phyloP scores from a whole-genome alignment of 2,888 invertebrate genomes.

The Acrocyrtus sp. region DNA sequence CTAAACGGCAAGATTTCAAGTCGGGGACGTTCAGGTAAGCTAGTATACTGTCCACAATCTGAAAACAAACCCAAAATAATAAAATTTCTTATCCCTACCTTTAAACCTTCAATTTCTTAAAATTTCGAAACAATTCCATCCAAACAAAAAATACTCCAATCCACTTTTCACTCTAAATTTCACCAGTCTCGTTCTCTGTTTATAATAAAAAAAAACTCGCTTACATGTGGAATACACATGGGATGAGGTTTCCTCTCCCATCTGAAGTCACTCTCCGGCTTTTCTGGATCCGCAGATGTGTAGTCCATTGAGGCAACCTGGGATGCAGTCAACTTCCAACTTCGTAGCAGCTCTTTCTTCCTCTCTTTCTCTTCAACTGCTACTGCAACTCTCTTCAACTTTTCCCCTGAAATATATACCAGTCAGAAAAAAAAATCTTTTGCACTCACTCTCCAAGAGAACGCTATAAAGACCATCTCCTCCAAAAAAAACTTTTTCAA shows the following conservation, averaged over 20 bases:
- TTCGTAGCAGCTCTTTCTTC: constrained; percentile 36
- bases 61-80: constrained; percentile 11
- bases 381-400: constrained; percentile 22
- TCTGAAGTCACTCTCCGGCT: constrained; percentile 39
- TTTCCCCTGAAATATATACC: constrained; percentile 35
- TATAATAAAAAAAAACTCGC: constrained; percentile 12
- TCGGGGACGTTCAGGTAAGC: constrained; percentile 37
- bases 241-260: constrained; percentile 56
- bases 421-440: constrained; percentile 9
- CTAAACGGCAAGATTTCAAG: constrained; percentile 47
- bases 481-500: too few species aligned
- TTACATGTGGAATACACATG: constrained; percentile 57
- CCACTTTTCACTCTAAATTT: background rate
- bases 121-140: background rate
- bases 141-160: background rate
- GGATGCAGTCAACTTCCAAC: constrained; percentile 4
- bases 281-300: constrained; percentile 2
- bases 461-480: too few species aligned
- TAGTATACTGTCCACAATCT: constrained; percentile 51
- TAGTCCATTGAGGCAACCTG: constrained; percentile 36
- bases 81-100: background rate
- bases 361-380: constrained; percentile 3
- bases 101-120: background rate
- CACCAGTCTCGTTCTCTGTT: background rate
- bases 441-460: too few species aligned